These are phyloP conservation scores for Lasioglossum lativentre DNA, from an alignment of 2,888 invertebrate genomes.

Conservation along the genomic window DNA sequence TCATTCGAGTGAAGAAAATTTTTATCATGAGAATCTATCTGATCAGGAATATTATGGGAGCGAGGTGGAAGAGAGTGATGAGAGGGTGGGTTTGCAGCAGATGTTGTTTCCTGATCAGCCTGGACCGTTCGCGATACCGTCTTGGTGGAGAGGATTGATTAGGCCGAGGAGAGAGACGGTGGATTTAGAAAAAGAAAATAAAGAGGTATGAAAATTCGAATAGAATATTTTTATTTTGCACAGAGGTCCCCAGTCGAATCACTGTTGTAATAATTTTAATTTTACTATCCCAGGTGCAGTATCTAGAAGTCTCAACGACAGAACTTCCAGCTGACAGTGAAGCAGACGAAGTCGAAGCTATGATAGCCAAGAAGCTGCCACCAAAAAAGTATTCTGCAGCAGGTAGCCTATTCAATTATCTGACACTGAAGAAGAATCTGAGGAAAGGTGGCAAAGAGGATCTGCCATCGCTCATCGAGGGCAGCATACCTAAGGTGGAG, in stretches of 20 bases:
- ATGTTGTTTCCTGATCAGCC: background rate
- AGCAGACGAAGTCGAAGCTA: constrained; percentile 38
- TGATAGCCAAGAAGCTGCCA: constrained; percentile 28
- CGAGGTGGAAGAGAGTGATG: background rate
- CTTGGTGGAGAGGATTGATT: constrained; percentile 7
- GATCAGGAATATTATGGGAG: background rate
- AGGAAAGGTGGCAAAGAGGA: constrained; percentile 13
- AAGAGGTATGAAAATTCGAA: background rate
- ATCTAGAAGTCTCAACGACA: background rate
- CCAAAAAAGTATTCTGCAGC: constrained; percentile 28
- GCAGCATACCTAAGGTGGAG: constrained; percentile 72
- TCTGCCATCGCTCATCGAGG: constrained; percentile 68
- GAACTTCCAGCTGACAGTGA: background rate
- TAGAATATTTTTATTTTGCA: background rate
- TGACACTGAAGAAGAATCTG: constrained; percentile 10
- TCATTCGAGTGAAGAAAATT: background rate
- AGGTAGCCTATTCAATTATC: constrained; percentile 18
- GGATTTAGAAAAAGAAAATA: background rate
- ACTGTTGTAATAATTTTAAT: background rate
- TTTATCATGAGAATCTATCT: background rate
- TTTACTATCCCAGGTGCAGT: constrained; percentile 16
- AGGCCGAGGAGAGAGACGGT: constrained; percentile 45
- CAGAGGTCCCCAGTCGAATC: background rate
- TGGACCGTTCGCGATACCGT: constrained; percentile 14
- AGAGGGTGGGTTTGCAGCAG: background rate